Conservation (phyloP, 2,797 vertebrate genomes). For the Lepus oiostolus region DNA sequence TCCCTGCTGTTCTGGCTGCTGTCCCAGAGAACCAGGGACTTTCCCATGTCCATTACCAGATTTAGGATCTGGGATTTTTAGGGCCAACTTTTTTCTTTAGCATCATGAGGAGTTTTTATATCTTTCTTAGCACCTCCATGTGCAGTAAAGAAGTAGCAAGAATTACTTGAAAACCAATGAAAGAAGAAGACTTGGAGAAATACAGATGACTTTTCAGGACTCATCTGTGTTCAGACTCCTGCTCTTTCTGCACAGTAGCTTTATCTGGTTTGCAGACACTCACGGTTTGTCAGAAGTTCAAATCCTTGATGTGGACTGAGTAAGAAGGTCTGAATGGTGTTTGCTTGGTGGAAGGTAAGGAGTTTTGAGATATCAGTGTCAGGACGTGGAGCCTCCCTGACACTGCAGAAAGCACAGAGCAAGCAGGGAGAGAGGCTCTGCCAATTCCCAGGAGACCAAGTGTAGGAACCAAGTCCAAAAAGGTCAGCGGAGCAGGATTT, state of each 20-base stretch:
- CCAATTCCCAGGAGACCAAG: background rate
- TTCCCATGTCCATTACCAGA: accelerated
- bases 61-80: background rate
- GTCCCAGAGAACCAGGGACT: background rate
- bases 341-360: background rate
- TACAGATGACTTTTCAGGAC: background rate
- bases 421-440: accelerated
- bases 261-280: background rate
- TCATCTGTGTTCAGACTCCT: background rate
- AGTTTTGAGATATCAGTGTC: background rate
- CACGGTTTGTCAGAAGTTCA: background rate
- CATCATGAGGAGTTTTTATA: background rate
- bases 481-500: background rate
- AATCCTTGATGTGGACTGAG: background rate
- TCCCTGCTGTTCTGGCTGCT: background rate
- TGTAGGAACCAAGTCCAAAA: background rate
- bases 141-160: background rate
- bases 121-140: background rate
- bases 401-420: accelerated
- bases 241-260: background rate
- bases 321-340: background rate
- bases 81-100: background rate
- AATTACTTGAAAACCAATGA: background rate
- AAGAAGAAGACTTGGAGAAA: background rate
- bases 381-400: accelerated